Percentiles rank a stretch among this genome's conserved stretches.
Evolutionary conservation across 2,113 vertebrate genomes (phyloP).

Genomic region (Myocastor coypus): DNA sequence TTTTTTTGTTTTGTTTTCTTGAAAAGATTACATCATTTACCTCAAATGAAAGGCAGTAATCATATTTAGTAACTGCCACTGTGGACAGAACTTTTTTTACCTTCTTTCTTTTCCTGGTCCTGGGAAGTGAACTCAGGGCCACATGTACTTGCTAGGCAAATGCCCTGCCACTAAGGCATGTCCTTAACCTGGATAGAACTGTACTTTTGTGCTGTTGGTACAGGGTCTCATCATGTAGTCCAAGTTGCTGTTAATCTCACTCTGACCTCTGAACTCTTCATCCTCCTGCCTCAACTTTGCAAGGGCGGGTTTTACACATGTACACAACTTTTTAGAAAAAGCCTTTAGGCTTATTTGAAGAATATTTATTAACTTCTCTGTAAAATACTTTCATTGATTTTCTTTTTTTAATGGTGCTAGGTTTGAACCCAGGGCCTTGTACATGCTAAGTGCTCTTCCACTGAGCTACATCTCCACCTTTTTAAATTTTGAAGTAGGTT

Average conservation of each 20-base stretch:
- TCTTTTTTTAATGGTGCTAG: no score
- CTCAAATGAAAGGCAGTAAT: conserved; percentile 15
- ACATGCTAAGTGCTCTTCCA: neutral
- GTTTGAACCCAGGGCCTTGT: neutral
- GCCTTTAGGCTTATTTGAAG: conserved; percentile 3
- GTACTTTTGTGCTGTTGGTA: neutral
- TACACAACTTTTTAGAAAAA: neutral
- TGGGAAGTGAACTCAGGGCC: neutral
- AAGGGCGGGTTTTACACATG: neutral
- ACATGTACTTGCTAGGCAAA: neutral
- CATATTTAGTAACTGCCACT: conserved; percentile 7
- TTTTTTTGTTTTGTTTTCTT: conserved; percentile 9
- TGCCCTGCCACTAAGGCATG: neutral
- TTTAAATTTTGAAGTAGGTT: neutral
- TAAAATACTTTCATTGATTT: neutral
- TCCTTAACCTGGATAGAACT: neutral
- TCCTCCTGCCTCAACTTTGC: neutral
- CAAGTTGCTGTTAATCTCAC: neutral
- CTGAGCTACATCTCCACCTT: neutral
- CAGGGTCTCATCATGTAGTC: neutral
- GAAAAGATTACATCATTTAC: conserved; percentile 34
- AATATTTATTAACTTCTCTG: neutral
- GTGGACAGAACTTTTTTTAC: neutral
- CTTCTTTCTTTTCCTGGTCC: neutral
- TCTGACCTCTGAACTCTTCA: neutral